phyloP scores from a whole-genome alignment of 2,797 vertebrate genomes.

The Sebastes alutus region DNA sequence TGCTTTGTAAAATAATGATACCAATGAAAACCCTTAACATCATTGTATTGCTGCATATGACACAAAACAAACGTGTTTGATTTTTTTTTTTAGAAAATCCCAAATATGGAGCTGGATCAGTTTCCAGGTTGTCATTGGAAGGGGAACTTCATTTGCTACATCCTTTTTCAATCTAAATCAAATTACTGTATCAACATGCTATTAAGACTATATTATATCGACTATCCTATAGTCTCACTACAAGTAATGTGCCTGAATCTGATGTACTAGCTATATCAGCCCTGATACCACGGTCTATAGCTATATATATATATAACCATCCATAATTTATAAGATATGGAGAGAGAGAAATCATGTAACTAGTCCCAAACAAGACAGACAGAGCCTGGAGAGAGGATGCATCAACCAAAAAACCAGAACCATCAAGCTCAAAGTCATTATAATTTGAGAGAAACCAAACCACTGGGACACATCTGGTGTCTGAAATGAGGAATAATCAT shows the following conservation, averaged over 20 bases:
- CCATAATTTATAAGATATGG: slow-evolving; percentile 2
- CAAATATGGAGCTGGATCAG: background rate
- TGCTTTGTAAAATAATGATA: slow-evolving; percentile 14
- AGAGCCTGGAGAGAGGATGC: slow-evolving; percentile 11
- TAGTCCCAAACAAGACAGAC: background rate
- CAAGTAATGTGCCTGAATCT: slow-evolving; percentile 7
- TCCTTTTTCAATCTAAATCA: background rate
- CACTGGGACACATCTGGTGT: slow-evolving; percentile 70
- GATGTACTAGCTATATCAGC: slow-evolving; percentile 11
- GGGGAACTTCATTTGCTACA: background rate
- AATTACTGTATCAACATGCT: slow-evolving; percentile 7
- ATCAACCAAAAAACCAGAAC: slow-evolving; percentile 30
- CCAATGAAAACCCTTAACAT: background rate
- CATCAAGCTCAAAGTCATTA: slow-evolving; percentile 45
- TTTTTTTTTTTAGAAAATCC: background rate
- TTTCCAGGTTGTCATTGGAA: background rate
- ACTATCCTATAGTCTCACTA: background rate
- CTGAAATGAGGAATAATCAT: slow-evolving; percentile 56
- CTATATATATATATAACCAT: background rate
- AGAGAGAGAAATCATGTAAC: background rate
- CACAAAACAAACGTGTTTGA: background rate
- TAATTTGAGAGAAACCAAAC: slow-evolving; percentile 32
- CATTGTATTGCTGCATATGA: background rate
- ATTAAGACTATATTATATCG: background rate
- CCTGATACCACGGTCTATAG: background rate